Evolutionary conservation across 2,888 invertebrate genomes (phyloP), one percentile per base, ranked within the genome.

Genomic region (Chymomyza amoena): DNA sequence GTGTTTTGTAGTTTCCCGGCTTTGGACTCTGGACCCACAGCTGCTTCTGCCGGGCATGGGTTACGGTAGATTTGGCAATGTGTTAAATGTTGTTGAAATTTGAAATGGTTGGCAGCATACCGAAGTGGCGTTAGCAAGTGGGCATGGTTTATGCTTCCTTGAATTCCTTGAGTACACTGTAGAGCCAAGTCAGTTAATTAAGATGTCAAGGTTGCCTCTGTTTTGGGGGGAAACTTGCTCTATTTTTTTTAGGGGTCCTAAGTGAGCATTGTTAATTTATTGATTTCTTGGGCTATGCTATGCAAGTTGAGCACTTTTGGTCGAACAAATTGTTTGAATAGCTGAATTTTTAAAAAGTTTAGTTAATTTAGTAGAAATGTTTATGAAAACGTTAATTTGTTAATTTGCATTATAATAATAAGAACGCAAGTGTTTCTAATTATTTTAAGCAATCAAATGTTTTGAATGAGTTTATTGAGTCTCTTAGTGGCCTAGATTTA

Each of bases 31-130:
- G 54, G 9, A 20, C 32, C 32, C 32, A 15, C 16, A 20, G 54
- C 54, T 54, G 2, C 16, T 54, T 15, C 16, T 54, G 54, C n/a
- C 9, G 16, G 39, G 39, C 39, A 45, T 68, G 79, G 84, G 81
- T 73, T 75, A 81, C 86, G 86, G 78, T 83, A 87, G 87, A 83
- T 83, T 83, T 83, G 88, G 88, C 79, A 88, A 81, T 83, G 83
- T 88, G 83, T 83, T 83, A 88, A 83, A 83, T 83, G 83, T 88
- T 88, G 81, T 88, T 83, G 87, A 83, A 83, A 81, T 81, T 88
- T 81, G 66, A 68, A 69, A 65, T 67, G 64, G 57, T 28, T 25
- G 57, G 25, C 64, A n/a, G 45, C n/a, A 16, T 32, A 36, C n/a
- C 61, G 36, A 45, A 20, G 32, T n/a, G 68, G 71, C 78, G 61